These are phyloP conservation scores for Apotomis capreana DNA, from an alignment of 2,888 invertebrate species.

Conservation along the genomic window DNA sequence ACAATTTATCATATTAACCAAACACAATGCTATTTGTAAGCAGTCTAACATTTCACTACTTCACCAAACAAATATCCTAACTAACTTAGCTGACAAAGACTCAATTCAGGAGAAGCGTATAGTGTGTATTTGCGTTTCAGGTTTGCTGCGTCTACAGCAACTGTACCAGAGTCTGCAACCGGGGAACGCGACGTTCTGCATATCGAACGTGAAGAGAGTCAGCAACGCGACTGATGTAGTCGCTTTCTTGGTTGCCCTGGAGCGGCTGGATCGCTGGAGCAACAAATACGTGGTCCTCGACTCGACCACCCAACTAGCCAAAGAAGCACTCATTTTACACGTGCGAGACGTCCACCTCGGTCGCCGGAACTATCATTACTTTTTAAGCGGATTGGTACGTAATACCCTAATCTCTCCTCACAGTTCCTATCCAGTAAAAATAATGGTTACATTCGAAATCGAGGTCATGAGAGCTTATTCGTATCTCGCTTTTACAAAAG, in stretches of 20 bases:
- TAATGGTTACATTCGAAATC: conserved; percentile 20
- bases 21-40: background rate
- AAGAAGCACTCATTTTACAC: conserved; percentile 93
- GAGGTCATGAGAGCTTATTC: conserved; percentile 15
- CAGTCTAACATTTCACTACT: conserved; percentile 3
- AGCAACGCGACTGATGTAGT: conserved; percentile 92
- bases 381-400: conserved; percentile 94
- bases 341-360: conserved; percentile 93
- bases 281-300: conserved; percentile 95
- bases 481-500: conserved; percentile 24
- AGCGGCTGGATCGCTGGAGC: conserved; percentile 91
- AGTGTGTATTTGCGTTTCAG: conserved; percentile 73
- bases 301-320: conserved; percentile 93
- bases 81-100: conserved; percentile 13
- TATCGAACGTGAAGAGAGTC: conserved; percentile 93
- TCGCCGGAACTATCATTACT: conserved; percentile 94
- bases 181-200: conserved; percentile 91
- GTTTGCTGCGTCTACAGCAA: conserved; percentile 94
- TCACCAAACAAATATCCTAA: conserved; percentile 18
- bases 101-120: conserved; percentile 3
- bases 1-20: background rate
- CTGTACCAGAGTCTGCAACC: conserved; percentile 94
- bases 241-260: conserved; percentile 90
- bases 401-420: conserved; percentile 37
- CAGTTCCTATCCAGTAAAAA: conserved; percentile 22